Percentiles rank a stretch among this genome's conserved stretches.
Evolutionary conservation across 1,140 invertebrate species (phyloP).

Genomic region (Drosophila santomea): DNA sequence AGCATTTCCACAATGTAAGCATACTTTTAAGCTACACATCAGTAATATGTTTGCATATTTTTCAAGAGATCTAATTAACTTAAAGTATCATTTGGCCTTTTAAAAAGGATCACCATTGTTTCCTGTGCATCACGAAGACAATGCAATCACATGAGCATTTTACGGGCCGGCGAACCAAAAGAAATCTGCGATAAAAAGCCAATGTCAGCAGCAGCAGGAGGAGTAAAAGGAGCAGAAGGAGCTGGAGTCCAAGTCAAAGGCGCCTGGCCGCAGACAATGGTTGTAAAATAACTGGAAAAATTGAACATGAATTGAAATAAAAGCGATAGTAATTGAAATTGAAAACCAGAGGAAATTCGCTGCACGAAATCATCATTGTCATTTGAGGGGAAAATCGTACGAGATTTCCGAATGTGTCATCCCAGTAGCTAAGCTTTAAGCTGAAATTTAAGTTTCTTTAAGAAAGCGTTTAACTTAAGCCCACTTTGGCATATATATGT

Average conservation of each 20-base stretch:
- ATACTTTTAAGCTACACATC: no score
- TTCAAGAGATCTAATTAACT: no score
- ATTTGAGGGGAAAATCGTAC: background rate
- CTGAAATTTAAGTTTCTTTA: no score
- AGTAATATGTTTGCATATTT: no score
- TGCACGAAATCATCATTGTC: slow-evolving; percentile 22
- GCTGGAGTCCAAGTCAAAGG: slow-evolving; percentile 14
- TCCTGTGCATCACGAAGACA: slow-evolving; percentile 27
- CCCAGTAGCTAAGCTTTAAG: background rate
- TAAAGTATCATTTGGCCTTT: no score
- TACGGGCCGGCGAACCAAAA: slow-evolving; percentile 31
- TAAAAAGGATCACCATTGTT: background rate
- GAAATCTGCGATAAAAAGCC: slow-evolving; percentile 46
- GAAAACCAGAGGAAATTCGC: slow-evolving; percentile 36
- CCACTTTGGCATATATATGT: no score
- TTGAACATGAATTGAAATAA: slow-evolving; percentile 65
- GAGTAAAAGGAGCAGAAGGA: background rate
- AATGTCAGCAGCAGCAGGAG: slow-evolving; percentile 35
- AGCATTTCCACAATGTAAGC: no score
- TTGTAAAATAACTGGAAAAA: slow-evolving; percentile 63
- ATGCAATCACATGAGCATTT: slow-evolving; percentile 64
- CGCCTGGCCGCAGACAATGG: slow-evolving; percentile 54
- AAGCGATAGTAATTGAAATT: slow-evolving; percentile 63
- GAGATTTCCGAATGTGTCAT: slow-evolving; percentile 12
- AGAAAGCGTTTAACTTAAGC: no score